phyloP scores from a whole-genome alignment of 23 tunicate species.

The Ascidia mentula region DNA sequence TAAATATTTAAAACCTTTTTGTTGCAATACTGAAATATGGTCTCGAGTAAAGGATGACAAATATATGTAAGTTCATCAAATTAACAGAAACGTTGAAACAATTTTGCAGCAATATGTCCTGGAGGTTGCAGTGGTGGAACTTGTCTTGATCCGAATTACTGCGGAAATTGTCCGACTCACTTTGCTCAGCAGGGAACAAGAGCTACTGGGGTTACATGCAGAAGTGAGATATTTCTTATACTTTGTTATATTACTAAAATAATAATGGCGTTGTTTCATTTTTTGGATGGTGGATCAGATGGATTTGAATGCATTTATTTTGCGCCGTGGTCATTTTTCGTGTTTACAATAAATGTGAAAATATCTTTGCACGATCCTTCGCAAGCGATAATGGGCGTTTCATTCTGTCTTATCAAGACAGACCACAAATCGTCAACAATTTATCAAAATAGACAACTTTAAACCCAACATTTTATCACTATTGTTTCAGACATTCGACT shows the following conservation, averaged over 20 bases:
- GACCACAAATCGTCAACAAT: no score
- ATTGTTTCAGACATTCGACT: slow-evolving; percentile 51
- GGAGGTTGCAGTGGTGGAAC: slow-evolving; percentile 57
- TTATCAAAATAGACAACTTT: no score
- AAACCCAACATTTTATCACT: neutral
- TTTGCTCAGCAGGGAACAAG: slow-evolving; percentile 16
- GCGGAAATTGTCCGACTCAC: slow-evolving; percentile 54
- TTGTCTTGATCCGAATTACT: slow-evolving; percentile 45
- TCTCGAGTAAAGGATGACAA: no score
- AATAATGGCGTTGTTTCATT: neutral
- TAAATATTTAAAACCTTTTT: no score
- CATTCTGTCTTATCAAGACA: no score
- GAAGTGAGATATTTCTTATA: slow-evolving; percentile 46
- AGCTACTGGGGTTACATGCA: slow-evolving; percentile 43
- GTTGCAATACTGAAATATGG: no score
- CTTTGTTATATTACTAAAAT: no score
- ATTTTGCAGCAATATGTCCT: slow-evolving; percentile 15
- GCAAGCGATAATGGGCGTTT: no score
- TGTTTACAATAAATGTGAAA: no score
- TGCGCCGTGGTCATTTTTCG: neutral
- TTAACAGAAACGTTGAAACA: no score
- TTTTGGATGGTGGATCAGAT: neutral
- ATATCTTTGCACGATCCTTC: no score
- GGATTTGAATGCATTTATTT: neutral
- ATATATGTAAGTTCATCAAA: no score